These are phyloP conservation scores for Ammodramus savannarum DNA, from an alignment of 2,113 vertebrate genomes.

Conservation along the genomic window DNA sequence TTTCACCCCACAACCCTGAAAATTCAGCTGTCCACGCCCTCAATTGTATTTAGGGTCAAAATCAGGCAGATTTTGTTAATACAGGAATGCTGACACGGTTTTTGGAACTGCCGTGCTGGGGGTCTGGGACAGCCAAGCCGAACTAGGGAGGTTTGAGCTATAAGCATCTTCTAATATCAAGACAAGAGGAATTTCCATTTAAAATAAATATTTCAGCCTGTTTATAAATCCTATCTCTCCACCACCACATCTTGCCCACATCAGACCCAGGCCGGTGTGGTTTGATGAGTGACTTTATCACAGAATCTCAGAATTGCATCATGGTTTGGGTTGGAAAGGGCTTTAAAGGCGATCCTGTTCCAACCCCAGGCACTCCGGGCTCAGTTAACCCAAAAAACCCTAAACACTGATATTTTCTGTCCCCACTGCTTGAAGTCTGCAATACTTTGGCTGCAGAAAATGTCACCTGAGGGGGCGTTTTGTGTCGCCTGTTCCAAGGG, in stretches of 20 bases:
- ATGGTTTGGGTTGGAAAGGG: neutral
- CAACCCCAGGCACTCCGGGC: rapidly evolving
- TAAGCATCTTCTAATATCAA: neutral
- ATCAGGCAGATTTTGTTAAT: neutral
- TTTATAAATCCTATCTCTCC: neutral
- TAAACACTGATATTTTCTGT: neutral
- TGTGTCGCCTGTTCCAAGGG: neutral
- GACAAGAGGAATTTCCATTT: neutral
- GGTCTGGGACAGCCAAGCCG: rapidly evolving
- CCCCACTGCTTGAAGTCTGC: neutral
- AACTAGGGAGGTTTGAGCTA: neutral
- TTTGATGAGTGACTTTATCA: neutral
- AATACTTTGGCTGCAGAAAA: neutral
- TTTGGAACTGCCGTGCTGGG: rapidly evolving
- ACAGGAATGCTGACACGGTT: rapidly evolving
- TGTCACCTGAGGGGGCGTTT: neutral
- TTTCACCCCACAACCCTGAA: too few relatives aligned
- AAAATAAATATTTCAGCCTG: neutral
- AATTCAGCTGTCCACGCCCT: rapidly evolving
- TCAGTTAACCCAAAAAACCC: neutral
- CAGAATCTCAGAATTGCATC: neutral
- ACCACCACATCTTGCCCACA: rapidly evolving
- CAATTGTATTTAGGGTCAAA: neutral
- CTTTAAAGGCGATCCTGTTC: too few relatives aligned
- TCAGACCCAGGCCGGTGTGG: rapidly evolving